Base-by-base conservation (phyloP, 2,113 vertebrate genomes). In the Hemicordylus capensis region DNA sequence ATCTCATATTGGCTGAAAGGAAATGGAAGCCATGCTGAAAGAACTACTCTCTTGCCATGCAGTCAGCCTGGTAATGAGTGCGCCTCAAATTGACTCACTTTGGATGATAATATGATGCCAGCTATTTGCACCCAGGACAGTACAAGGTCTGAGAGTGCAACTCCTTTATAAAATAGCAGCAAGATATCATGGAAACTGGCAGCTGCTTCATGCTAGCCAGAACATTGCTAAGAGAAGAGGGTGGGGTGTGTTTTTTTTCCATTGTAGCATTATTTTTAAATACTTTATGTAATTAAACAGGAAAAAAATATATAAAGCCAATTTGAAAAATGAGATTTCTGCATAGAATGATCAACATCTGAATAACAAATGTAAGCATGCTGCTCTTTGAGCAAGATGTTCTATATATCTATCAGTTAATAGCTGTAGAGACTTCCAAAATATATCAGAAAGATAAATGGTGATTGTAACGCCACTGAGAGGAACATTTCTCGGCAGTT, bases 211-310 rank as follows among this genome's bases (percentile, higher is more conserved):
- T 54, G 51, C 10, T 17, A 54, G 51, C 51, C 12, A 70, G 31
- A 85, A 5, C 80, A 87, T 92, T 90, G 86, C 66, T 77, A 82
- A 89, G 92, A 61, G 87, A 93, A 80, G 75, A 22, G 11, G 20
- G 74, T 58, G n/a, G n/a, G n/a, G n/a, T n/a, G n/a, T n/a, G n/a
- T 58, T 17, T 0, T 84, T 91, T 91, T 84, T 83, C 86, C 26
- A 37, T 75, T 90, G 2, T 0, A 66, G 22, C 77, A 26, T 15
- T 78, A 5, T 26, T 80, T 93, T 94, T 84, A 12, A 1, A 87
- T 63, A 89, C 56, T 74, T 91, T 83, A 90, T 48, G 90, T 93
- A 89, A 85, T 78, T 94, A 88, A 89, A 92, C 77, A 39, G 15
- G 44, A 56, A 24, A 34, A 19, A 42, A n/a, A 37, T 51, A 90